phyloP scores from a whole-genome alignment of 2,797 vertebrate genomes.

The Melanotaenia pygmaea region DNA sequence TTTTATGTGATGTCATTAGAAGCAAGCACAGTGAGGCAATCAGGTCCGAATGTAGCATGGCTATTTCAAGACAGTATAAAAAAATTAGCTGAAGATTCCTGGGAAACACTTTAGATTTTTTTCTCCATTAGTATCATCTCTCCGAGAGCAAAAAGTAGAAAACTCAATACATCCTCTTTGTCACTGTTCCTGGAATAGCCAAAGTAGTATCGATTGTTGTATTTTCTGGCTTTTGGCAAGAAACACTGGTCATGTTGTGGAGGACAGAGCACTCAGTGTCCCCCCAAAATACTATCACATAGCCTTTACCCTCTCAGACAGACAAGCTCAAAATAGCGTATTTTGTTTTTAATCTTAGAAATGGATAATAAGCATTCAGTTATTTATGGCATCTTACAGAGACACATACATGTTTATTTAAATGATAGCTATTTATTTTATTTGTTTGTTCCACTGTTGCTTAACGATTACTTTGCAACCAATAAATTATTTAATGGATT shows the following conservation, averaged over 20 bases:
- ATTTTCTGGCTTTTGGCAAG: slow-evolving; percentile 66
- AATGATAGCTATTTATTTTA: slow-evolving; percentile 6
- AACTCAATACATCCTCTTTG: slow-evolving; percentile 74
- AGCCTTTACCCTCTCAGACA: slow-evolving; percentile 15
- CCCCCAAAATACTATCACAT: slow-evolving; percentile 46
- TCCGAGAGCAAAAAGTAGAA: slow-evolving; percentile 66
- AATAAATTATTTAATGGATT: slow-evolving; percentile 42
- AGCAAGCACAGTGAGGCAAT: not conserved
- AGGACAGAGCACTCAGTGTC: slow-evolving; percentile 59
- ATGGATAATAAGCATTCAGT: slow-evolving; percentile 29
- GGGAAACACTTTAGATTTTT: slow-evolving; percentile 49
- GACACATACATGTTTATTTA: not conserved
- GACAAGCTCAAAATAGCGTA: slow-evolving; percentile 29
- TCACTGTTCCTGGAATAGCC: slow-evolving; percentile 77
- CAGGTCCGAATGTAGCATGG: not conserved
- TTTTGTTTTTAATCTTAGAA: slow-evolving; percentile 27
- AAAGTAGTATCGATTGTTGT: slow-evolving; percentile 74
- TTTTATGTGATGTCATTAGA: slow-evolving; percentile 18
- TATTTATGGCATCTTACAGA: not conserved
- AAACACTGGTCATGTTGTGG: slow-evolving; percentile 42
- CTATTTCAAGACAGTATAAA: slow-evolving; percentile 26
- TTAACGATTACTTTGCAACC: slow-evolving; percentile 21
- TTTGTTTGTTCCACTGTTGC: slow-evolving; percentile 1
- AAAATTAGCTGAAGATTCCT: slow-evolving; percentile 36
- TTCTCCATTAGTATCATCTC: slow-evolving; percentile 44